Evolutionary conservation across 1,140 invertebrate species (phyloP), one percentile per base, ranked within the genome.

Genomic region (Drosophila rufa): DNA sequence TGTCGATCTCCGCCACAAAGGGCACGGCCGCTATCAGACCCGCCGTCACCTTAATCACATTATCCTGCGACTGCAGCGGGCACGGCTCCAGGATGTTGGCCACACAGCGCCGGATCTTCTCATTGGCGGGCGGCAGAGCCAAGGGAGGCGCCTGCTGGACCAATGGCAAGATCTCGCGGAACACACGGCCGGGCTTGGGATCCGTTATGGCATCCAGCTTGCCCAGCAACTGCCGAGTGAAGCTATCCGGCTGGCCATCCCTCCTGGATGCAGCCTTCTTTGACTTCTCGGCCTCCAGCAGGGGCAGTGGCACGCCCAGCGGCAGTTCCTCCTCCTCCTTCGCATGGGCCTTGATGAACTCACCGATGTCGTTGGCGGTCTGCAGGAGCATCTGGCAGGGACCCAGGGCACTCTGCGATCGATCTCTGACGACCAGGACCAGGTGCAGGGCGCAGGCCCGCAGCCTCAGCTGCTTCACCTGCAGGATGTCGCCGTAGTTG

Each of bases 31-130:
- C 95, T 27, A 99, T 95, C 0, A 99, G 94, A 0, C 98, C 98
- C 1, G 98, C 98, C 19, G 97, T 98, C 89, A 99, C 98, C 92
- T 98, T 98, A n/a, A 98, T 93, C 8, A 97, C 95, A 58, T 95
- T 96, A 92, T 99, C 98, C 71, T 94, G 94, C 17, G 91, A 90
- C 17, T 95, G 95, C 81, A 97, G 95, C 4, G 95, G 96, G 68
- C 95, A 95, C 11, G 98, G 98, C 89, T 99, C 97, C 55, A 97
- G 94, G 55, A 99, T 97, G 2, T 95, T 94, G 19, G 97, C 98
- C 33, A 94, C 95, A 81, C 97, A 97, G 94, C 96, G 96, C 50
- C 94, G 93, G 36, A 97, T 96, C 94, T 96, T 93, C 14, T 94
- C 93, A 79, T 95, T 96, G 4, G 95, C 95, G 55, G 93, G 93